These are phyloP conservation scores for Byasa hedistus DNA, from an alignment of 2,888 invertebrate species.

Conservation along the genomic window DNA sequence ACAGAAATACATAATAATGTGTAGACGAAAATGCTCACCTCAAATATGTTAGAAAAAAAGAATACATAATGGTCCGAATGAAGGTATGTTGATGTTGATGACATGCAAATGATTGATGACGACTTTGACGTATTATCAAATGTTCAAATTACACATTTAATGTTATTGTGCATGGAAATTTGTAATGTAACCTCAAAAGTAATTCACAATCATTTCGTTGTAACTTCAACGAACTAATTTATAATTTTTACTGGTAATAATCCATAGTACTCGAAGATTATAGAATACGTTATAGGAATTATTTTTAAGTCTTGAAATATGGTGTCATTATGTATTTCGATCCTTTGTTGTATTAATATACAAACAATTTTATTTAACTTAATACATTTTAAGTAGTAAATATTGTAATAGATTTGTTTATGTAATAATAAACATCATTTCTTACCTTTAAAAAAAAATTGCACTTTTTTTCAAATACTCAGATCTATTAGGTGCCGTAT, in stretches of 20 bases:
- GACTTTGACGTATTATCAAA: conserved; percentile 23
- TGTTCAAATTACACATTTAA: conserved; percentile 21
- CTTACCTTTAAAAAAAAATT: conserved; percentile 19
- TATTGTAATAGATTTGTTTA: not conserved
- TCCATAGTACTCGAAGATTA: no score
- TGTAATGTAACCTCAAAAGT: conserved; percentile 1
- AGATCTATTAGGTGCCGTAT: conserved; percentile 23
- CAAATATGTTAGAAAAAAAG: conserved; percentile 18
- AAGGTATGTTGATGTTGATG: conserved; percentile 24
- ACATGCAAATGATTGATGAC: conserved; percentile 27
- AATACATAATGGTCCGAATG: conserved; percentile 21
- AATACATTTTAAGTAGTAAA: no score
- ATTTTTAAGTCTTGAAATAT: no score
- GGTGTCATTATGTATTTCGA: no score
- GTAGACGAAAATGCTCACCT: conserved; percentile 27
- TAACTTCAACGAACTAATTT: not conserved
- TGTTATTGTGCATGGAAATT: conserved; percentile 13
- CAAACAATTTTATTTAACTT: no score
- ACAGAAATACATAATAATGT: conserved; percentile 29
- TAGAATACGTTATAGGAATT: no score
- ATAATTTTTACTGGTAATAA: no score
- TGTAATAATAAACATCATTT: not conserved
- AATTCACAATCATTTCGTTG: not conserved
- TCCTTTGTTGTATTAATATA: no score
- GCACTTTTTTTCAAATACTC: conserved; percentile 7